A percentile compares a stretch with the other conserved stretches of the same genome.
phyloP scores from a whole-genome alignment of 2,888 invertebrate genomes.

The Sussaba pulchella region DNA sequence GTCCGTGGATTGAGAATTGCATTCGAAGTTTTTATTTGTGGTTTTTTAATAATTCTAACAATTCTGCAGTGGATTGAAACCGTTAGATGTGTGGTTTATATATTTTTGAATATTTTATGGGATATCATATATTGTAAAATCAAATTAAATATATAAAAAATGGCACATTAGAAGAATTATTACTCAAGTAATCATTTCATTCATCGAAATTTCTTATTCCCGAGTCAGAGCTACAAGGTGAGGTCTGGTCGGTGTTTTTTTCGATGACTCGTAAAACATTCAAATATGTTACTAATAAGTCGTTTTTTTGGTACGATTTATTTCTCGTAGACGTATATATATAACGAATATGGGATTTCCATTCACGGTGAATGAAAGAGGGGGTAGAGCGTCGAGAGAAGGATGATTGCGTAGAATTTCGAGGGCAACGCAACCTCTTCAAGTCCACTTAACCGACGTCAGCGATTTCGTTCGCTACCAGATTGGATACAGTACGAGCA shows the following conservation, averaged over 20 bases:
- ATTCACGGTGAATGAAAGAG: slow-evolving; percentile 37
- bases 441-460: slow-evolving; percentile 61
- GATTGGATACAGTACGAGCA: slow-evolving; percentile 30
- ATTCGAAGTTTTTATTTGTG: too few species aligned
- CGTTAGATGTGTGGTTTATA: too few species aligned
- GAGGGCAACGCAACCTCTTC: slow-evolving; percentile 69
- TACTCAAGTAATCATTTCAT: too few species aligned
- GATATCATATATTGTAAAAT: too few species aligned
- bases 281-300: slow-evolving; percentile 65
- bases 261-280: slow-evolving; percentile 61
- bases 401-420: slow-evolving; percentile 68
- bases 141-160: too few species aligned
- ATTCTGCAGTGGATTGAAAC: too few species aligned
- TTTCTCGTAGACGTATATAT: slow-evolving; percentile 19
- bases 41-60: too few species aligned
- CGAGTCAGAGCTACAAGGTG: too few species aligned
- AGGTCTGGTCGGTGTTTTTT: slow-evolving; percentile 27
- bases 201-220: background rate
- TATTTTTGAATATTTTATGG: too few species aligned
- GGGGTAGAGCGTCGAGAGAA: slow-evolving; percentile 49
- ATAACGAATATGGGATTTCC: slow-evolving; percentile 20
- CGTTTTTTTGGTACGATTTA: slow-evolving; percentile 62
- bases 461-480: slow-evolving; percentile 61
- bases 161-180: too few species aligned
- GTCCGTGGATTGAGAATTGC: too few species aligned